Evolutionary conservation across 1,140 invertebrate species (phyloP), one percentile per base, ranked within the genome.

Genomic region (Aphis gossypii): DNA sequence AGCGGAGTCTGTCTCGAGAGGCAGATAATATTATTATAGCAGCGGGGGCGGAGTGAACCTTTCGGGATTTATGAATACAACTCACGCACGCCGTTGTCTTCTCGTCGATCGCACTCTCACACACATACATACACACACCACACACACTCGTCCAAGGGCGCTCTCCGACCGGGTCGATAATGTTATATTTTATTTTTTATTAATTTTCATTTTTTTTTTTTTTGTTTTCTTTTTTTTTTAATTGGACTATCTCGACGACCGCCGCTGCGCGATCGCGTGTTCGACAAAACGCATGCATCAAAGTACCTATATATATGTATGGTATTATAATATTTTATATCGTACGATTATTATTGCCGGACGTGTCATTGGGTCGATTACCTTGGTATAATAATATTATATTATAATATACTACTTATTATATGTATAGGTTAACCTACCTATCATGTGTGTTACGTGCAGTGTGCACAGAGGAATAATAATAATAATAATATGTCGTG

Each of bases 181-280:
- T 18, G 30, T 76, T n/a, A 35, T 87, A 87, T 38, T 35, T 44
- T 30, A 25, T 86, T 44, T 84, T 84, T 84, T 88, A 48, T 87
- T n/a, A n/a, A 46, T 87, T 48, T 48, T 21, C 21, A n/a, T 48
- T 87, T n/a, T 48, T 23, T 8, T 35, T 84, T 84, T 0, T 84
- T 23, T 41, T 41, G 38, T 41, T 41, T 41, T 41, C 0, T 41
- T 54, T 90, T 60, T 90, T 90, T 90, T 90, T 90, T 90, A 90
- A 90, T 90, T 60, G 88, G 88, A 30, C 88, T 44, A 89, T 89
- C 87, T 38, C 38, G 38, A 60, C 54, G 51, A 89, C n/a, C 87
- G 30, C 51, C 51, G 88, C 51, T 25, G 54, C 23, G 54, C 23
- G 88, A 90, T 90, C 88, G 88, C 88, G 88, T 90, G 88, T 44